Percentiles rank a stretch among this genome's conserved stretches.
phyloP scores from a whole-genome alignment of 2,113 vertebrate genomes.

The Barbus barbus region DNA sequence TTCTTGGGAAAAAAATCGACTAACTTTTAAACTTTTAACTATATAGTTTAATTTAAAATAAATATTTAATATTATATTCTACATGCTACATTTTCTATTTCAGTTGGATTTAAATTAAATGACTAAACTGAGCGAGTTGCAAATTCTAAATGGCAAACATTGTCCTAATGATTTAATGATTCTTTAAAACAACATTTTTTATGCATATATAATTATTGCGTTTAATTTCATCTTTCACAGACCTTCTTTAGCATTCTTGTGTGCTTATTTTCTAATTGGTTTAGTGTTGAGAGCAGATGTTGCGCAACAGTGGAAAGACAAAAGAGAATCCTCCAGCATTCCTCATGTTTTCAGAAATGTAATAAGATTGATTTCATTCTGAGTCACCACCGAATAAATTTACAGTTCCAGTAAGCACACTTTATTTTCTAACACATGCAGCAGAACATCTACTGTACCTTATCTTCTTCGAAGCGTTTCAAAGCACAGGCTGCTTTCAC shows the following conservation, averaged over 20 bases:
- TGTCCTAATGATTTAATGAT: background rate
- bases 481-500: background rate
- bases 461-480: background rate
- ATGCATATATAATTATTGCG: background rate
- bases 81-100: background rate
- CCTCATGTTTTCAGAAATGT: background rate
- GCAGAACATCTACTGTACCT: conserved; percentile 10
- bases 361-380: conserved; percentile 20
- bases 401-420: conserved; percentile 18
- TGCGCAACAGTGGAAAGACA: conserved; percentile 7
- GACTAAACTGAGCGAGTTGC: background rate
- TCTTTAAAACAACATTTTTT: background rate
- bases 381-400: conserved; percentile 2
- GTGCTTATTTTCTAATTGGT: conserved; percentile 9
- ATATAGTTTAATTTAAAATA: no score
- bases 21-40: no score
- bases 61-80: no score
- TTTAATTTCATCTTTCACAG: background rate
- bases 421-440: conserved; percentile 30
- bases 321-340: background rate
- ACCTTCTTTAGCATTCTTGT: background rate
- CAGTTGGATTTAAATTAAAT: background rate
- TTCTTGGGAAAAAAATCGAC: no score
- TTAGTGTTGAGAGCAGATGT: conserved; percentile 25
- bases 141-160: background rate